Evolutionary conservation across 2,113 vertebrate genomes (phyloP), one percentile per base, ranked within the genome.

Genomic region (Phocoena phocoena): DNA sequence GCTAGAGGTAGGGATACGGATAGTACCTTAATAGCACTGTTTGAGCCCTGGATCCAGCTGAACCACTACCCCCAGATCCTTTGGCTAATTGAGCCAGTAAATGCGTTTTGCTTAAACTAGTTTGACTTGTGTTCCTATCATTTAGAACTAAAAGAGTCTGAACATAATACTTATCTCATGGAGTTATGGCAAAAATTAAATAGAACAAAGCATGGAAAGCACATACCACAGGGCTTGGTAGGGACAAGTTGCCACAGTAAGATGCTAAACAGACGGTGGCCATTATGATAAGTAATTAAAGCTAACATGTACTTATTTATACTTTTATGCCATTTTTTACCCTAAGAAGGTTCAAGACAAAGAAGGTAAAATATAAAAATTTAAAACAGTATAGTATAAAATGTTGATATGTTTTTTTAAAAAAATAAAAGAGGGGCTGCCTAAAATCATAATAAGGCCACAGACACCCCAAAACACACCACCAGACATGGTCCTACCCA

Each of bases 301-400:
- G 8, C 76, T 38, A 60, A 62, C 70, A 17, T n/a, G 3, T 63
- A 63, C 28, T 70, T 70, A 44, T 70, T 87, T 53, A 53, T 76
- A 70, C 28, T 70, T 71, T 53, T 87, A 67, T 67, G 25, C 17
- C 23, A 55, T 36, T 41, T 96, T 96, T 76, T 65, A 38, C 17
- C 7, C 21, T 20, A 6, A 31, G 81, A 83, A 84, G 14, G 63
- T 76, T 92, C 10, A 82, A 83, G 41, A 53, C 28, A 8, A 70
- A 81, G 44, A 90, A 70, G 60, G 81, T 47, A 76, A 60, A 87
- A 41, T 11, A 53, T 21, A 18, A 26, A 41, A 68, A 21, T 71
- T n/a, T 84, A 20, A 26, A 58, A 58, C 5, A 55, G 5, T 62
- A 26, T 44, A 33, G 21, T 44, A 26, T 36, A 63, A 94, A 21